Evolutionary conservation across 2,888 invertebrate species (phyloP).

Genomic region (Drosophila koepferae): DNA sequence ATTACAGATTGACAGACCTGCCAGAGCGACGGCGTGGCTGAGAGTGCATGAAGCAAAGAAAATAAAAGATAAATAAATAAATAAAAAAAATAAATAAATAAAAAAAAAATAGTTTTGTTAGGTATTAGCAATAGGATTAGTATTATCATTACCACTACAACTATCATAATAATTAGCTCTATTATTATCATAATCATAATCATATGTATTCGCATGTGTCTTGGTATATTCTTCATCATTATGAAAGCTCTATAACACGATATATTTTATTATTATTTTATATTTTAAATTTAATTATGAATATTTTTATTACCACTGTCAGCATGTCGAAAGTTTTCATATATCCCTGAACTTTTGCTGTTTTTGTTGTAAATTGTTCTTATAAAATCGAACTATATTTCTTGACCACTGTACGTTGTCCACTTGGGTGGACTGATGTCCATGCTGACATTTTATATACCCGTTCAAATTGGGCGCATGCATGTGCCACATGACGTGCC

Average conservation of each 20-base stretch:
- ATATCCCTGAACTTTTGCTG: too few species aligned
- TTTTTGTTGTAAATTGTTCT: too few species aligned
- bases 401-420: conserved; percentile 29
- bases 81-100: too few species aligned
- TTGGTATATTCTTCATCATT: neutral
- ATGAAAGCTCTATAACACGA: too few species aligned
- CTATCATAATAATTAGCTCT: neutral
- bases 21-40: too few species aligned
- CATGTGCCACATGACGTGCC: conserved; percentile 56
- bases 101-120: neutral
- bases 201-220: neutral
- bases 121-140: neutral
- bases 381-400: neutral
- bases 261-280: neutral
- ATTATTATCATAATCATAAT: neutral
- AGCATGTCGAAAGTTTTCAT: too few species aligned
- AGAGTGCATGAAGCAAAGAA: too few species aligned
- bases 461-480: conserved; percentile 61
- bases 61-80: too few species aligned
- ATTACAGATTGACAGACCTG: too few species aligned
- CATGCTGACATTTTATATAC: conserved; percentile 58
- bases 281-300: neutral
- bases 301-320: neutral
- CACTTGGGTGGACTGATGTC: conserved; percentile 33
- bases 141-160: neutral